These are phyloP conservation scores for Falco punctatus DNA, from an alignment of 2,113 vertebrate species.

Conservation along the genomic window DNA sequence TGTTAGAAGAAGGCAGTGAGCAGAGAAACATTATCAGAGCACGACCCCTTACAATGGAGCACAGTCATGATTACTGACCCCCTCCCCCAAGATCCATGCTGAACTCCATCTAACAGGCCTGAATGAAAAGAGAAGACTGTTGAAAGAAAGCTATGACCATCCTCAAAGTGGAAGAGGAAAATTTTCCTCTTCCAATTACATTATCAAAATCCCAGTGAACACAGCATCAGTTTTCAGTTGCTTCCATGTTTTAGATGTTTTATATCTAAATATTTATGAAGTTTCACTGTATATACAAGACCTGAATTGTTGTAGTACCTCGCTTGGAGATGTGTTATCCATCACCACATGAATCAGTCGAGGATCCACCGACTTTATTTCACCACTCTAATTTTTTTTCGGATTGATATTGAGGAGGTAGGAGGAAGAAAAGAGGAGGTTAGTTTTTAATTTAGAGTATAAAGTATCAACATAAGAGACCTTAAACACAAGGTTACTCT, in stretches of 20 bases:
- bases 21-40: neutral
- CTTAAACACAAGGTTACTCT: neutral
- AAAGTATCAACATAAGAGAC: neutral
- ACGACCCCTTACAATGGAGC: neutral
- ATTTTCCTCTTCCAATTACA: neutral
- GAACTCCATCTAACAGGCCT: neutral
- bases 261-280: neutral
- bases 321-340: constrained; percentile 71
- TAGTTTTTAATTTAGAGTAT: neutral
- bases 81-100: neutral
- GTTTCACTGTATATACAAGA: neutral
- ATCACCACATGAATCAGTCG: constrained; percentile 92
- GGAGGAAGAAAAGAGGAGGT: neutral
- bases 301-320: constrained; percentile 67
- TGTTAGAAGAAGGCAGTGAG: neutral
- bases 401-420: neutral
- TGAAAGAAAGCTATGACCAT: neutral
- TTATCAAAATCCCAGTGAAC: neutral
- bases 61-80: neutral
- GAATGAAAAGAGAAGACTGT: neutral
- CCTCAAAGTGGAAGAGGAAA: neutral
- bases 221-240: neutral
- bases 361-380: constrained; percentile 92
- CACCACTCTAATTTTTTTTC: constrained; percentile 80
- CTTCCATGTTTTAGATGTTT: neutral